phyloP scores from a whole-genome alignment of 2,113 vertebrate genomes.

The Aplodontia rufa region DNA sequence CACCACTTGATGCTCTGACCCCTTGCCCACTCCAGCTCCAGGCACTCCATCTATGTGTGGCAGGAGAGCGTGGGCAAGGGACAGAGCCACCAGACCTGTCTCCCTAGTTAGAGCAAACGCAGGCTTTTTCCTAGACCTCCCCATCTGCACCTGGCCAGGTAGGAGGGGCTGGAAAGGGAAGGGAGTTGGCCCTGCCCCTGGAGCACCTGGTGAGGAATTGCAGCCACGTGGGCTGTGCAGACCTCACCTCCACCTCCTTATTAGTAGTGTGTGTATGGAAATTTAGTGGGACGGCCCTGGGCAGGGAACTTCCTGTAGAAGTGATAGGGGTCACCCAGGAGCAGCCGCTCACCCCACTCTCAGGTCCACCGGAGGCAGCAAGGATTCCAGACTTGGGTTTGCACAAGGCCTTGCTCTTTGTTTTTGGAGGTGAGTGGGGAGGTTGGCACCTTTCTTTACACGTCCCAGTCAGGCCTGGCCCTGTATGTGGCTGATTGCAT shows the following conservation, averaged over 20 bases:
- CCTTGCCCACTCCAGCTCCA: background rate
- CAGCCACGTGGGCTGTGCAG: background rate
- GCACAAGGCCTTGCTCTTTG: too few relatives aligned
- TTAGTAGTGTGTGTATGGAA: background rate
- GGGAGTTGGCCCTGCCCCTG: background rate
- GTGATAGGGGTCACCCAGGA: too few relatives aligned
- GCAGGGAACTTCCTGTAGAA: too few relatives aligned
- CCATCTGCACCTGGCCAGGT: background rate
- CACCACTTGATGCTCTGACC: background rate
- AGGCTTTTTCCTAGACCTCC: background rate
- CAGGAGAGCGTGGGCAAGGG: too few relatives aligned
- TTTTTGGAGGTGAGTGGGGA: background rate
- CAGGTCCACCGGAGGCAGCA: background rate
- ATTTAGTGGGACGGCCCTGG: too few relatives aligned
- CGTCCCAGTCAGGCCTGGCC: background rate
- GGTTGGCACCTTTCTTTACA: background rate
- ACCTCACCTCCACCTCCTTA: background rate
- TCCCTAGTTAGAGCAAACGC: background rate
- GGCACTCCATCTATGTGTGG: background rate
- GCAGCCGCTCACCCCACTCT: too few relatives aligned
- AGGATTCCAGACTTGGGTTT: too few relatives aligned
- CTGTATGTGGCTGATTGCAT: background rate
- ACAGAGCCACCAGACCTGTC: background rate
- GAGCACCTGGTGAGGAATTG: background rate
- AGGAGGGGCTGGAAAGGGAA: background rate